These are phyloP conservation scores for Semicossyphus pulcher DNA, from an alignment of 2,113 vertebrate genomes.

Conservation along the genomic window DNA sequence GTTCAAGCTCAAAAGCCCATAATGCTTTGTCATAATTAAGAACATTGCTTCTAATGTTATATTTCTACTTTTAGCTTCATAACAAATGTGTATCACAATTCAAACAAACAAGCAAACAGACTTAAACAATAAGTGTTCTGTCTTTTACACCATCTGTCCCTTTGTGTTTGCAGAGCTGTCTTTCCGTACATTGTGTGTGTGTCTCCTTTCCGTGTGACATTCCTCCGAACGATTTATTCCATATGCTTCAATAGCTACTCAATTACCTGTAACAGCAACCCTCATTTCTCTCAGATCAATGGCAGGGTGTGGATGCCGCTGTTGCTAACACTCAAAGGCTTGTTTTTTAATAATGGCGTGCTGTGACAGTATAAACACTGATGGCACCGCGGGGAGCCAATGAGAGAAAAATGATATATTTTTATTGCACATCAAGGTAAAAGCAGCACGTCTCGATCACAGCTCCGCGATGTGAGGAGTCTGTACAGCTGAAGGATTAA, in stretches of 20 bases:
- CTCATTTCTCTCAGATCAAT: constrained; percentile 49
- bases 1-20: neutral
- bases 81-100: neutral
- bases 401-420: constrained; percentile 29
- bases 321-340: constrained; percentile 21
- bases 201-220: constrained; percentile 7
- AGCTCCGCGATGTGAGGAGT: constrained; percentile 28
- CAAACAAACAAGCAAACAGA: neutral
- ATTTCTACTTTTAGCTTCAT: neutral
- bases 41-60: neutral
- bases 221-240: constrained; percentile 26
- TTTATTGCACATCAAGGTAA: constrained; percentile 26
- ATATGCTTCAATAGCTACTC: constrained; percentile 40
- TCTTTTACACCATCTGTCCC: neutral
- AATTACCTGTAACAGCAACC: constrained; percentile 55
- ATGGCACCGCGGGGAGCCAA: neutral
- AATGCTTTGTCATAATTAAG: neutral
- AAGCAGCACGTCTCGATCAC: constrained; percentile 29
- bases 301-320: constrained; percentile 17
- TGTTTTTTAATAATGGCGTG: constrained; percentile 4
- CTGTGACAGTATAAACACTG: constrained; percentile 1
- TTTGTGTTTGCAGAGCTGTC: neutral
- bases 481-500: constrained; percentile 54
- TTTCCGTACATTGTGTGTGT: neutral
- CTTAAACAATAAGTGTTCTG: neutral